phyloP scores from a whole-genome alignment of 2,797 vertebrate species.

The Neosilurus mollespiculum region DNA sequence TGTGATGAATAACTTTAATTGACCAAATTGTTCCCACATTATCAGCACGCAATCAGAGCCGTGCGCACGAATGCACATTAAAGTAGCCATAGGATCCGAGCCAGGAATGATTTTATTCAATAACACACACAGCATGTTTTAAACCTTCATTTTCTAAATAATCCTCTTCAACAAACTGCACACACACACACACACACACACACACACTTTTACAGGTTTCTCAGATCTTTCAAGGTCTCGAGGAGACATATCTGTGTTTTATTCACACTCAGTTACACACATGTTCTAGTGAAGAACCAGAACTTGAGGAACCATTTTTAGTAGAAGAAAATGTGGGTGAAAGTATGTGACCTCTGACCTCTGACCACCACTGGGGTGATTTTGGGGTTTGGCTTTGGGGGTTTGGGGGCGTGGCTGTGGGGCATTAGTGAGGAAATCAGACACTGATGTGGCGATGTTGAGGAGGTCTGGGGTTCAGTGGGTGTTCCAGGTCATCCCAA shows the following conservation, averaged over 20 bases:
- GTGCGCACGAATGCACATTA: slow-evolving; percentile 37
- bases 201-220: neutral
- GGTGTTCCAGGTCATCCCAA: no score
- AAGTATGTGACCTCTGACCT: no score
- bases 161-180: neutral
- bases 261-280: neutral
- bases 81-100: slow-evolving; percentile 17
- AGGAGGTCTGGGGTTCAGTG: no score
- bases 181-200: neutral
- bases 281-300: neutral
- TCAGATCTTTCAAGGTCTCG: neutral
- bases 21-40: slow-evolving; percentile 47
- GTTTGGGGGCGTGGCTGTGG: no score
- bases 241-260: neutral
- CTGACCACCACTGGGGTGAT: no score
- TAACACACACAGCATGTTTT: neutral
- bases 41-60: slow-evolving; percentile 32
- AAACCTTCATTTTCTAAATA: neutral
- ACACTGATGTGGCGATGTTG: no score
- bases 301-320: neutral
- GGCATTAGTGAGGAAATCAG: no score
- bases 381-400: no score
- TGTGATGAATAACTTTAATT: slow-evolving; percentile 51
- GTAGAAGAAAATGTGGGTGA: no score
- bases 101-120: slow-evolving; percentile 24